Conservation (phyloP, 2,113 vertebrate species). For the Limanda limanda region DNA sequence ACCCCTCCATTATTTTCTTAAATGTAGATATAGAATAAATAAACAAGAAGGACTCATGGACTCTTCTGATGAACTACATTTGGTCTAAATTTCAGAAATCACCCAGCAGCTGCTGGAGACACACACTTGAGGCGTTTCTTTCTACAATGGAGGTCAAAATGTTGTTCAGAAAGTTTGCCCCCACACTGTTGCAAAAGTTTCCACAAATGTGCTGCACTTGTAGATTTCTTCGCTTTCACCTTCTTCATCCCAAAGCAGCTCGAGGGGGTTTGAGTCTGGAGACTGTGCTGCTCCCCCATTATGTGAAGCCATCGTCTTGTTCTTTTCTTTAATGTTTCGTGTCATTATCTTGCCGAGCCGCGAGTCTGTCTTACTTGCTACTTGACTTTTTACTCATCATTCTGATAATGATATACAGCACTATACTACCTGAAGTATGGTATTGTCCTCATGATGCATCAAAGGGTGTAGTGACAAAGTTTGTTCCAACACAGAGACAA, state of each 20-base stretch:
- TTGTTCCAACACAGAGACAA: not conserved
- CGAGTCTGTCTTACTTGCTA: not conserved
- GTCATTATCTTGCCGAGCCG: not conserved
- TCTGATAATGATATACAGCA: not conserved
- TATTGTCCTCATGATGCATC: not conserved
- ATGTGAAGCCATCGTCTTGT: not conserved
- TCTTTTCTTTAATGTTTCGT: too few species aligned
- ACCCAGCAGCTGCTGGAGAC: too few species aligned
- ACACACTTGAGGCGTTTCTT: too few species aligned
- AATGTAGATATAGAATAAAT: too few species aligned
- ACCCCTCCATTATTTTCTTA: too few species aligned
- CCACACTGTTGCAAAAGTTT: not conserved
- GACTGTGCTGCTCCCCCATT: not conserved
- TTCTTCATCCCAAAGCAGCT: not conserved
- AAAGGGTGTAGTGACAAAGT: not conserved
- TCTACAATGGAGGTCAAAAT: too few species aligned
- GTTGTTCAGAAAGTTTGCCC: too few species aligned
- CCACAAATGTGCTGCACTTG: not conserved
- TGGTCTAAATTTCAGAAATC: too few species aligned
- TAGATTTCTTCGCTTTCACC: not conserved
- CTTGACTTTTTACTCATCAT: not conserved
- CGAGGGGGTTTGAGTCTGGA: not conserved
- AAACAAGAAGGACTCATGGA: too few species aligned
- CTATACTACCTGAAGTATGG: not conserved
- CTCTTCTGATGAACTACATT: too few species aligned